Base-by-base conservation (phyloP, 30 jellyfish, hydroid and myxozoan species). In the Turritopsis dohrnii region DNA sequence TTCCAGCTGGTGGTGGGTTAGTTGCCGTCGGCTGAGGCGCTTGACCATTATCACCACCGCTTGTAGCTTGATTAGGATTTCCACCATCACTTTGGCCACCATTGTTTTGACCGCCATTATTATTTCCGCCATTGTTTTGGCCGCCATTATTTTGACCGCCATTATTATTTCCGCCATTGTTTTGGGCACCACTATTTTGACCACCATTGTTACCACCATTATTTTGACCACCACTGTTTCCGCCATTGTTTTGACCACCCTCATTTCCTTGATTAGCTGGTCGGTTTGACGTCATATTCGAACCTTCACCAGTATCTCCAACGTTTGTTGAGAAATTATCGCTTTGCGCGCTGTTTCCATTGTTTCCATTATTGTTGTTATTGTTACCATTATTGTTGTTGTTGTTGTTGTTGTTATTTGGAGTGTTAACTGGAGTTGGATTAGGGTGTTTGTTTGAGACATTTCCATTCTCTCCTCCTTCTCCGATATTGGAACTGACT, bases 191-290 rank as follows among this genome's bases (percentile, higher is more conserved):
- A 69, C 16, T 26, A 69, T 22, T 26, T 7, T 17, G 7, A 7
- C 29, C 77, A 8, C 30, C 29, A 69, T 69, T 22, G 16, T 69
- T n/a, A n/a, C n/a, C n/a, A n/a, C n/a, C n/a, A n/a, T n/a, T n/a
- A n/a, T n/a, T n/a, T n/a, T n/a, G n/a, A n/a, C n/a, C n/a, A n/a
- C n/a, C n/a, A n/a, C n/a, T 7, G 28, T 69, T 69, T 26, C 28
- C 85, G 18, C 5, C 27, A 28, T 52, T 28, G n/a, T 52, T 22
- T 75, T 75, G 23, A 18, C 29, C 73, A 18, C 71, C 28, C 1
- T 76, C 85, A 23, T 76, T 29, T 16, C 71, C 85, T 21, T 52
- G 28, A 76, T 65, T 29, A 24, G 3, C 77, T 0, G 65, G 73
- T 76, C 53, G 24, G 18, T 28, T 30, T 5, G 28, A 41, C 60